A percentile compares a stretch with the other conserved stretches of the same genome.
These are phyloP conservation scores for Ivindomyrus marchei DNA, from an alignment of 2,113 vertebrate genomes.

Conservation along the genomic window DNA sequence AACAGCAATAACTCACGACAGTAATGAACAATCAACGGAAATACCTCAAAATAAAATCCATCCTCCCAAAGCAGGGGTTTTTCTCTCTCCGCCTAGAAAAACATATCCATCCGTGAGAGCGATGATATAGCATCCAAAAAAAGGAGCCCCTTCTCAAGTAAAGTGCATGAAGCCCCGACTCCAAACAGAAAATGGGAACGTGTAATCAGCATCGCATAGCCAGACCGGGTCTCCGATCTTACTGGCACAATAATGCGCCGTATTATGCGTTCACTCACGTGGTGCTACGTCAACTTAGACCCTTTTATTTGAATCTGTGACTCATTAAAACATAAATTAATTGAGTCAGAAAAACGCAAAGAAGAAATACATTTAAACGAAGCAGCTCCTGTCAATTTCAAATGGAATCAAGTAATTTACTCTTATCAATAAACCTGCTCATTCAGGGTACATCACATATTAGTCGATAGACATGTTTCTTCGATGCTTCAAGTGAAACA, in stretches of 20 bases:
- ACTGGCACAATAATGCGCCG: conserved; percentile 83
- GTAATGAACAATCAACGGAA: conserved; percentile 98
- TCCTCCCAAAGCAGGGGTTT: conserved; percentile 66
- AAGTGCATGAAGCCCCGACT: conserved; percentile 64
- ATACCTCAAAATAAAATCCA: conserved; percentile 99
- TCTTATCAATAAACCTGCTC: background rate
- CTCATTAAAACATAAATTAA: conserved; percentile 81
- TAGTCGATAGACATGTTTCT: background rate
- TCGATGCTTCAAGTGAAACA: background rate
- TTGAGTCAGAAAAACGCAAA: conserved; percentile 49
- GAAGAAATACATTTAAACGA: background rate
- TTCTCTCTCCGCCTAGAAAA: conserved; percentile 57
- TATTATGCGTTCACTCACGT: conserved; percentile 93
- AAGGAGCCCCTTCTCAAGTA: conserved; percentile 31
- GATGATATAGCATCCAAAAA: conserved; percentile 53
- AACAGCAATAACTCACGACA: conserved; percentile 82
- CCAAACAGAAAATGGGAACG: conserved; percentile 78
- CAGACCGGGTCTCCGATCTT: conserved; percentile 78
- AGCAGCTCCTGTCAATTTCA: background rate
- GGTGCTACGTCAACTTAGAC: conserved; percentile 96
- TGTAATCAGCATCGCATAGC: conserved; percentile 81
- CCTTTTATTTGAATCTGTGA: conserved; percentile 91
- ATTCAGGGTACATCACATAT: background rate
- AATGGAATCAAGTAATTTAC: conserved; percentile 32
- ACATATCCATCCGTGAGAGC: conserved; percentile 66